These are phyloP conservation scores for Diachrysia chrysitis DNA, from an alignment of 2,888 invertebrate species.

Conservation along the genomic window DNA sequence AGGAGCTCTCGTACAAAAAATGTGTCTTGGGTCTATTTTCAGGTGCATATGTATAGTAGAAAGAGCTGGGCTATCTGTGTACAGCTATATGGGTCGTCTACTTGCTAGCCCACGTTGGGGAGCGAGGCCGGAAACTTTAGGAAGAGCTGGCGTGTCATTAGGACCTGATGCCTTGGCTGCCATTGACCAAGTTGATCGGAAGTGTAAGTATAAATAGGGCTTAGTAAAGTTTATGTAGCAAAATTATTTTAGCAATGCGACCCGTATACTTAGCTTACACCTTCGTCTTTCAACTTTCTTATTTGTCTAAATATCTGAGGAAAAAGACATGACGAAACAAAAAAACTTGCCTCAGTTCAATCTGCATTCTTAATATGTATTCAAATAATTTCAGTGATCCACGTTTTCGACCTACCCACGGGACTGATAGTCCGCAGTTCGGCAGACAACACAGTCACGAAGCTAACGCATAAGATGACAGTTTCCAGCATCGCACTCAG, in stretches of 20 bases:
- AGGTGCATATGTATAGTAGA: constrained; percentile 97
- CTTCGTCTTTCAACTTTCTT: too few relatives aligned
- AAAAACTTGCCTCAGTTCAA: too few relatives aligned
- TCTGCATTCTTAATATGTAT: too few relatives aligned
- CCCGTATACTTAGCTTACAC: too few relatives aligned
- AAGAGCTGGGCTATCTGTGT: constrained; percentile 94
- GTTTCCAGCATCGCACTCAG: constrained; percentile 95
- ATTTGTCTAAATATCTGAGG: too few relatives aligned
- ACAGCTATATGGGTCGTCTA: constrained; percentile 97
- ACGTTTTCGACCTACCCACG: constrained; percentile 95
- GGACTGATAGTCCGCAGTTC: constrained; percentile 91
- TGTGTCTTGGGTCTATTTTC: constrained; percentile 59
- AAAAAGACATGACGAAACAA: too few relatives aligned
- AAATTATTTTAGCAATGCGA: too few relatives aligned
- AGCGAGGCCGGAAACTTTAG: constrained; percentile 94
- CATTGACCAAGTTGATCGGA: constrained; percentile 95
- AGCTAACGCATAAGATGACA: constrained; percentile 93
- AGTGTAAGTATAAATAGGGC: constrained; percentile 87
- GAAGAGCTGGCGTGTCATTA: constrained; percentile 93
- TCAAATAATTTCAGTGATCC: constrained; percentile 93
- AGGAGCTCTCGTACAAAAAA: background rate
- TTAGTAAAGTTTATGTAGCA: too few relatives aligned
- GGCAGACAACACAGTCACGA: constrained; percentile 92
- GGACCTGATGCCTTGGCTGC: constrained; percentile 96
- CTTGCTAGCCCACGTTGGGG: constrained; percentile 96